Conservation (phyloP, 2,888 invertebrate genomes). For the Lepidochrysops patricia region DNA sequence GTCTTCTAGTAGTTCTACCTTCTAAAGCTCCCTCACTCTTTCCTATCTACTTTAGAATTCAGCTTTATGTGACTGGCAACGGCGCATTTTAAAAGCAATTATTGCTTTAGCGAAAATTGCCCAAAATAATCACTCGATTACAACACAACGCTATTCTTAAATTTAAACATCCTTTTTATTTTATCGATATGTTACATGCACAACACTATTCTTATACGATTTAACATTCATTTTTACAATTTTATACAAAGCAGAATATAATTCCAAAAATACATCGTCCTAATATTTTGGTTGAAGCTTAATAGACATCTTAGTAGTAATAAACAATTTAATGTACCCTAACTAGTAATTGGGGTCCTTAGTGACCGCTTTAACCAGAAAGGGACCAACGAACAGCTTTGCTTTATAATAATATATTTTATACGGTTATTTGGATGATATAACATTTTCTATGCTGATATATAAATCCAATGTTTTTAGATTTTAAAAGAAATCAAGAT, state of each 20-base stretch:
- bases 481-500: no score
- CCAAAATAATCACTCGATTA: background rate
- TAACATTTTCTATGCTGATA: background rate
- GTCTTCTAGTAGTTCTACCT: background rate
- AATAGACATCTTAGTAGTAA: background rate
- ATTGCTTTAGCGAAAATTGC: background rate
- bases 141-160: background rate
- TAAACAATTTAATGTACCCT: background rate
- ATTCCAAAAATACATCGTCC: background rate
- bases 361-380: background rate
- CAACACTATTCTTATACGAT: conserved; percentile 5
- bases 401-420: background rate
- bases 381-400: background rate
- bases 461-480: background rate
- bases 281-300: conserved; percentile 1
- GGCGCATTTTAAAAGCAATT: background rate
- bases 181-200: conserved; percentile 1
- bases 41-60: conserved; percentile 10
- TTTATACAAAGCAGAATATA: background rate
- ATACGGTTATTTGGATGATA: background rate
- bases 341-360: background rate
- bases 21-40: background rate
- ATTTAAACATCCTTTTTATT: background rate
- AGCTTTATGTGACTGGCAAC: conserved; percentile 9
- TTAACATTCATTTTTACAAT: background rate